These are phyloP conservation scores for Suricata suricatta DNA, from an alignment of 2,113 vertebrate species.

Conservation along the genomic window DNA sequence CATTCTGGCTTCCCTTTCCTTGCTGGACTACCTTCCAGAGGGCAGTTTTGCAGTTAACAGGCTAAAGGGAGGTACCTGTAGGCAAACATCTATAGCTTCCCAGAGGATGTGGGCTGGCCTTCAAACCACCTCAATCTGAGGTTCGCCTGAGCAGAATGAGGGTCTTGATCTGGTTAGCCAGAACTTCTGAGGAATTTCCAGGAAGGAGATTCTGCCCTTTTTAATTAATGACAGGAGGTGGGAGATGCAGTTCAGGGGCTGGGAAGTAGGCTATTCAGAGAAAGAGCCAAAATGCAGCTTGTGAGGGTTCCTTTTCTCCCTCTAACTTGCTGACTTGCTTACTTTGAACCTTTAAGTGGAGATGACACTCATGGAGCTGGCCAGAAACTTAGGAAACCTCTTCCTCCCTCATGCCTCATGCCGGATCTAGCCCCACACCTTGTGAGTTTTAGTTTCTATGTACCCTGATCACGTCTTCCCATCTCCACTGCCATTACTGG, in stretches of 20 bases:
- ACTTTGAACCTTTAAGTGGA: not conserved
- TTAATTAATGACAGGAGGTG: not conserved
- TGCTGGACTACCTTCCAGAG: not conserved
- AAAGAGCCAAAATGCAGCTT: not conserved
- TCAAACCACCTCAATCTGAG: not conserved
- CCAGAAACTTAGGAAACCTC: not conserved
- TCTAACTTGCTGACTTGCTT: not conserved
- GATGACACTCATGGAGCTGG: not conserved
- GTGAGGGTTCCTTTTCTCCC: not conserved
- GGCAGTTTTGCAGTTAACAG: too few species aligned
- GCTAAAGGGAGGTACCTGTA: not conserved
- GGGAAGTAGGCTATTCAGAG: not conserved
- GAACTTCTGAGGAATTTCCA: not conserved
- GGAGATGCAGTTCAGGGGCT: not conserved
- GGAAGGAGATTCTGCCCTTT: not conserved
- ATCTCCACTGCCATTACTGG: not conserved
- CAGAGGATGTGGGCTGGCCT: not conserved
- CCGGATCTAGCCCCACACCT: not conserved
- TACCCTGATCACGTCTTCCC: not conserved
- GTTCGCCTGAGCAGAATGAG: not conserved
- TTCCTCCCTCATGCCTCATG: rapidly evolving
- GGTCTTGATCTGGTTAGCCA: not conserved
- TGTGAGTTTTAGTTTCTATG: not conserved
- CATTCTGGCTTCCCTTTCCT: not conserved
- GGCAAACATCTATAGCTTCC: not conserved